A percentile compares a stretch with the other conserved stretches of the same genome.
phyloP scores from a whole-genome alignment of 2,113 vertebrate species.

The Pycnonotus jocosus region DNA sequence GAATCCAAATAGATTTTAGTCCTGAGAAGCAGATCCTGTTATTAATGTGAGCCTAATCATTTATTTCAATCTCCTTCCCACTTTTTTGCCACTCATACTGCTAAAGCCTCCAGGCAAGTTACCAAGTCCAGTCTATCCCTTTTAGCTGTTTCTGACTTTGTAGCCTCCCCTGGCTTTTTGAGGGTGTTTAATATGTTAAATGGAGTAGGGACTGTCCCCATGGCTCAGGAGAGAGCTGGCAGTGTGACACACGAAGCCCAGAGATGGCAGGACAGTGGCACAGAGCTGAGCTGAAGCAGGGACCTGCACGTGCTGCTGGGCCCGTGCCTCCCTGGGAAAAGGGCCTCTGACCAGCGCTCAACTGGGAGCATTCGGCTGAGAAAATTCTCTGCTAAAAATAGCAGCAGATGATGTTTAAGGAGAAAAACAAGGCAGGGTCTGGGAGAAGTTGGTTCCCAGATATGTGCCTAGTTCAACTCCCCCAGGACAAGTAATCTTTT shows the following conservation, averaged over 20 bases:
- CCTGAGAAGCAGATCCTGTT: constrained; percentile 23
- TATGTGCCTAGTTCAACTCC: not conserved
- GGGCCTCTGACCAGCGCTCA: not conserved
- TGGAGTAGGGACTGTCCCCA: not conserved
- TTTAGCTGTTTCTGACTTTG: not conserved
- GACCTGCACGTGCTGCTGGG: not conserved
- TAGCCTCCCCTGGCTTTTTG: not conserved
- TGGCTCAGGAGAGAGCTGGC: not conserved
- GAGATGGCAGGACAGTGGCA: not conserved
- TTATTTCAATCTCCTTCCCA: not conserved
- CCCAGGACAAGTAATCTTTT: not conserved
- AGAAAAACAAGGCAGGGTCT: constrained; percentile 45
- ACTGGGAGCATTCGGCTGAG: constrained; percentile 22
- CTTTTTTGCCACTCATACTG: not conserved
- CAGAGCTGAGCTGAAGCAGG: not conserved
- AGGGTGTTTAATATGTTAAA: not conserved
- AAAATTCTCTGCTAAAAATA: constrained; percentile 67
- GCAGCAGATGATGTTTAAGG: constrained; percentile 29
- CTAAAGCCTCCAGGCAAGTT: not conserved
- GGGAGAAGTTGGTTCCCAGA: constrained; percentile 49
- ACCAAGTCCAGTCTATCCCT: not conserved
- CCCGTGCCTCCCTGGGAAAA: not conserved
- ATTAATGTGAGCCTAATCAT: constrained; percentile 1
- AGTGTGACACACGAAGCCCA: fast-evolving
- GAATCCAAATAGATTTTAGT: constrained; percentile 12